A percentile compares a stretch with the other conserved stretches of the same genome.
Conservation (phyloP, 2,888 invertebrate species). For the Cenopis cana region DNA sequence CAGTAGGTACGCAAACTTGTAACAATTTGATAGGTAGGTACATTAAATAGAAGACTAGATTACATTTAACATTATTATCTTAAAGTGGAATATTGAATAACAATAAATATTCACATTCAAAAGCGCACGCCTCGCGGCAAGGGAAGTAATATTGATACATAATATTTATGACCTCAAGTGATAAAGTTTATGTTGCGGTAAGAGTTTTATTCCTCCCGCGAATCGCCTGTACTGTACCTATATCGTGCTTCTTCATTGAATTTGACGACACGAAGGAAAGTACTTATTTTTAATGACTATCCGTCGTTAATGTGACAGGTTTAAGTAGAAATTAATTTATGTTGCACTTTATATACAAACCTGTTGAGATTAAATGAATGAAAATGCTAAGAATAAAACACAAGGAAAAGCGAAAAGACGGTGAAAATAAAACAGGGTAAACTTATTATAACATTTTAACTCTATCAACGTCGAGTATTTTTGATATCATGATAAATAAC, state of each 20-base stretch:
- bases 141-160: conserved; percentile 72
- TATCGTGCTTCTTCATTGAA: conserved; percentile 46
- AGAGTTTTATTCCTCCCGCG: conserved; percentile 76
- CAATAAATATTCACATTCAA: conserved; percentile 59
- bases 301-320: too few relatives aligned
- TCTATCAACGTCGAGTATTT: not conserved
- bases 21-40: not conserved
- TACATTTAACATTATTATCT: conserved; percentile 25
- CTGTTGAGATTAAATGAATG: not conserved
- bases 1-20: not conserved
- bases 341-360: not conserved
- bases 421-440: too few relatives aligned
- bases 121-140: conserved; percentile 54
- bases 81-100: conserved; percentile 45
- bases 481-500: not conserved
- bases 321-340: not conserved
- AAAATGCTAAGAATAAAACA: not conserved
- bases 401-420: too few relatives aligned
- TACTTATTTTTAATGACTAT: conserved; percentile 1
- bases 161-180: conserved; percentile 78
- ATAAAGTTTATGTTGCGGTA: conserved; percentile 80
- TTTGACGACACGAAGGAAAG: conserved; percentile 7
- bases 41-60: not conserved
- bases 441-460: not conserved
- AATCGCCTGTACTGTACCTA: conserved; percentile 62